These are phyloP conservation scores for Miltochrista miniata DNA, from an alignment of 2,888 invertebrate species.

Conservation along the genomic window DNA sequence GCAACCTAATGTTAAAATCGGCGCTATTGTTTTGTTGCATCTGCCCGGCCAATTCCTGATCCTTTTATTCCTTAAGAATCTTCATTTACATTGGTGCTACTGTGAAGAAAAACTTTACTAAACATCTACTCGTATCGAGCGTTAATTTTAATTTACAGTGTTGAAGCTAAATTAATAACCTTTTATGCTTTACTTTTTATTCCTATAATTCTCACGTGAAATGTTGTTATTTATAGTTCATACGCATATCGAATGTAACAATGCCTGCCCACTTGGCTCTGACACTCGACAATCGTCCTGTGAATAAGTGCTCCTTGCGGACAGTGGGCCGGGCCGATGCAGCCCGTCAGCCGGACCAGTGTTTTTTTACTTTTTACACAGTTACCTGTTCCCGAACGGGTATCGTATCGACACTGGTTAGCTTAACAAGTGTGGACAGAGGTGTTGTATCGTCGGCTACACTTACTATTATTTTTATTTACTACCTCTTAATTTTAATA, in stretches of 20 bases:
- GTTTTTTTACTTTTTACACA: conserved; percentile 65
- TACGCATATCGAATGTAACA: not conserved
- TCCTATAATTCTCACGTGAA: no score
- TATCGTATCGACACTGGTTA: conserved; percentile 69
- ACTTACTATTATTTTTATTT: conserved; percentile 8
- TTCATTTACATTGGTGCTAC: not conserved
- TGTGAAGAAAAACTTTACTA: no score
- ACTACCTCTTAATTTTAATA: no score
- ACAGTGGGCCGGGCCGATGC: conserved; percentile 43
- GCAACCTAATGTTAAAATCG: conserved; percentile 20
- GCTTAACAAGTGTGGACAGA: conserved; percentile 78
- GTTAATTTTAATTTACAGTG: no score
- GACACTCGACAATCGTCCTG: conserved; percentile 13
- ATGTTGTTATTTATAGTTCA: not conserved
- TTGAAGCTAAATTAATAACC: no score
- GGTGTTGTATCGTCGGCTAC: conserved; percentile 54
- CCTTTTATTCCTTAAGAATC: not conserved
- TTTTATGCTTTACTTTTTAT: not conserved
- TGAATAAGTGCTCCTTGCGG: conserved; percentile 46
- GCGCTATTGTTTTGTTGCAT: conserved; percentile 2
- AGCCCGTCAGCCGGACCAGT: conserved; percentile 59
- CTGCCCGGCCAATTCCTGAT: no score
- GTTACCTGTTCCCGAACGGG: conserved; percentile 80
- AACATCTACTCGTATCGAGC: no score
- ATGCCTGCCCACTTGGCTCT: no score